Evolutionary conservation across 2,888 invertebrate genomes (phyloP).

Genomic region (Calliphora vomitoria): DNA sequence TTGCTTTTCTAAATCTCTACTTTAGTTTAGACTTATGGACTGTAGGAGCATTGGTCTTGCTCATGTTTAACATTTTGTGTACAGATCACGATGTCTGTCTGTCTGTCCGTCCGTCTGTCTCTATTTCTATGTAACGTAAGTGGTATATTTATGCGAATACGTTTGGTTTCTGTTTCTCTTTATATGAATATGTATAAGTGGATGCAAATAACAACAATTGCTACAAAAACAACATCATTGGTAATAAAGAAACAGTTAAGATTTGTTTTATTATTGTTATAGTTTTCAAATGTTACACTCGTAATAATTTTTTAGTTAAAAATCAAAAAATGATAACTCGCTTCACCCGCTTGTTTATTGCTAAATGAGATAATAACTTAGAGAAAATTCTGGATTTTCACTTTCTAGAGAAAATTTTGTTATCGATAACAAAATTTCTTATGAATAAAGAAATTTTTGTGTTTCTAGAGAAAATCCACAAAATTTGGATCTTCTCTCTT

Average conservation of each 20-base stretch:
- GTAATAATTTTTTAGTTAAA: neutral
- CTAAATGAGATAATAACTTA: too few species aligned
- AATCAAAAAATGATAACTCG: too few species aligned
- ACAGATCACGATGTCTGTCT: constrained; percentile 64
- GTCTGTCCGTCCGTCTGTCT: neutral
- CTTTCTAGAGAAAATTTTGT: neutral
- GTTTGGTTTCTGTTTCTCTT: neutral
- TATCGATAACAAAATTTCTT: too few species aligned
- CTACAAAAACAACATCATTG: constrained; percentile 31
- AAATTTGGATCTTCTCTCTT: too few species aligned
- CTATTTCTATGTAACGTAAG: neutral
- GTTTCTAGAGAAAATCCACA: too few species aligned
- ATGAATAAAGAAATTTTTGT: too few species aligned
- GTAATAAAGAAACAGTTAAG: constrained; percentile 68
- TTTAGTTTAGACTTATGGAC: constrained; percentile 60
- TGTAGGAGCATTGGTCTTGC: constrained; percentile 40
- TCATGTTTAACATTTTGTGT: constrained; percentile 69
- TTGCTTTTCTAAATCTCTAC: constrained; percentile 68
- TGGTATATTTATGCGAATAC: constrained; percentile 18
- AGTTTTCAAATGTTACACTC: constrained; percentile 35
- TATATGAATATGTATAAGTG: constrained; percentile 51
- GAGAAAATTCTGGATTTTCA: neutral
- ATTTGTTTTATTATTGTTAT: constrained; percentile 61
- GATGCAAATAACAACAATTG: constrained; percentile 33
- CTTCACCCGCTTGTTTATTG: too few species aligned